Base-by-base conservation (phyloP, 2,113 vertebrate species). In the Jaculus jaculus region DNA sequence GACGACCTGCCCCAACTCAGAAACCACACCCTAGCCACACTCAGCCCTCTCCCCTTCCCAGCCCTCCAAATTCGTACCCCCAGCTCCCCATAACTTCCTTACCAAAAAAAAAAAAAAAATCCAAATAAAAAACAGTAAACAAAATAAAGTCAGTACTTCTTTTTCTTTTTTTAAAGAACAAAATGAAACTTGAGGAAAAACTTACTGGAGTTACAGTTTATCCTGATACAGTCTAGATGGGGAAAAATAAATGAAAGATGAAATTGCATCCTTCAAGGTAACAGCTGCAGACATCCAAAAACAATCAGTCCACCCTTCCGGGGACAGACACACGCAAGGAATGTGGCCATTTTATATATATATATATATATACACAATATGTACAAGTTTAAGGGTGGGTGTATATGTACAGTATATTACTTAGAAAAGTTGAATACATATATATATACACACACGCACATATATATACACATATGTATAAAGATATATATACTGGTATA, bases 181-280 rank as follows among this genome's bases (percentile, higher is more conserved):
- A 99, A 99, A 99, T 99, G 98, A 99, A 99, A 99, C 98, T 99
- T 99, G 99, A 99, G 98, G 98, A 98, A 98, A 98, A 99, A 99
- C 99, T 99, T 99, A 99, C 99, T 99, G 99, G 99, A 98, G 99
- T 99, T 99, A 99, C 99, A 99, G 99, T 99, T 99, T 99, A 99
- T 99, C 99, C 99, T 99, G 99, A 99, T 99, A 99, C 99, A 99
- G 98, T 99, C 99, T 99, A 99, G 99, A 99, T 99, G 99, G 99
- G 99, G 99, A 99, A 99, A 99, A 99, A 99, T 99, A 99, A 99
- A 99, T 99, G 99, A 99, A 99, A 99, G 99, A 99, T 99, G 99
- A 99, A 99, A 99, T 99, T 98, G 98, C 98, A 99, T 99, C 99
- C 99, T 99, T 99, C 99, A 99, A 99, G 99, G 99, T 99, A 99